Evolutionary conservation across 1,140 invertebrate genomes (phyloP).

Genomic region (Coptotermes formosanus): DNA sequence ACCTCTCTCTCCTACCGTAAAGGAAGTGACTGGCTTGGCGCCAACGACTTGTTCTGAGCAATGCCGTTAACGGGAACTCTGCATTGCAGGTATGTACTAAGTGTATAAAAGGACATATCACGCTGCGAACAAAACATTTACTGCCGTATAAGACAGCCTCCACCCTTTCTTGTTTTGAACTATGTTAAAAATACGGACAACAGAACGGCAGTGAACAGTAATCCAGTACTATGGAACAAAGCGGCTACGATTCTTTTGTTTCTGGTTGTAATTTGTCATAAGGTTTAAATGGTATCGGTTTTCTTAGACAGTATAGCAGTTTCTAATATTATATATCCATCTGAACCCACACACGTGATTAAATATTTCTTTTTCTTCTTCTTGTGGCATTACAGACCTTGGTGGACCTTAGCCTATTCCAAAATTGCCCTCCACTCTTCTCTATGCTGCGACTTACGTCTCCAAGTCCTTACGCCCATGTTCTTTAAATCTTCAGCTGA

Average conservation of each 20-base stretch:
- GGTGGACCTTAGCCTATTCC: too few species aligned
- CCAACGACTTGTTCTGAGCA: constrained; percentile 8
- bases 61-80: background rate
- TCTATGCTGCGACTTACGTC: too few species aligned
- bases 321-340: too few species aligned
- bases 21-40: background rate
- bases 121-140: background rate
- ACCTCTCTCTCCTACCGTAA: background rate
- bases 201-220: background rate
- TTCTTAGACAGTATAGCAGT: background rate
- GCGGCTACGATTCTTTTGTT: background rate
- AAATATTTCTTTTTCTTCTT: too few species aligned
- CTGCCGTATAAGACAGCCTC: background rate
- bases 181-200: background rate
- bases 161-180: background rate
- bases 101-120: background rate
- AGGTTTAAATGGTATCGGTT: background rate
- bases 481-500: too few species aligned
- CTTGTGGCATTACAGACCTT: too few species aligned
- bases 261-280: background rate
- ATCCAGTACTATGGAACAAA: background rate
- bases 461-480: too few species aligned
- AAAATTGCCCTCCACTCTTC: too few species aligned
- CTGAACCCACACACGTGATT: too few species aligned
- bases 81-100: background rate